Evolutionary conservation across 2,797 vertebrate genomes (phyloP), one percentile per base, ranked within the genome.

Genomic region (Pristis pectinata): DNA sequence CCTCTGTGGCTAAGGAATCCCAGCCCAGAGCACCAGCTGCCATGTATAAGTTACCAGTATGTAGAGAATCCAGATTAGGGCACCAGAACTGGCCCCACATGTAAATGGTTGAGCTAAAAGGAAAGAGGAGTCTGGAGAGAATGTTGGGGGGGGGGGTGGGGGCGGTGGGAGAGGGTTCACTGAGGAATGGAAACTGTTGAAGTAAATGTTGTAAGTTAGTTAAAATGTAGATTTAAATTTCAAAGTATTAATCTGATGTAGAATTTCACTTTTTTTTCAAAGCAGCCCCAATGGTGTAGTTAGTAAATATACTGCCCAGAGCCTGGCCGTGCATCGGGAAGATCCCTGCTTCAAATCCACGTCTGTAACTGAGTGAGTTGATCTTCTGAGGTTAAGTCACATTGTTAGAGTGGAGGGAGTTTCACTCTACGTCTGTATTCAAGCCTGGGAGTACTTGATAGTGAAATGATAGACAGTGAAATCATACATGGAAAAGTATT

Each of bases 291-390:
- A 41, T 91, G 59, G 87, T 91, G n/a, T 91, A 67, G 87, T 91
- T 91, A 91, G 87, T 91, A 91, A 91, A 91, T 91, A 67, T 61
- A 91, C 87, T 67, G 87, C 87, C 87, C 87, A 91, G 87, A 91
- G 34, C 87, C 87, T 91, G 87, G 87, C 87, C 87, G 61, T 64
- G 87, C 87, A 91, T 19, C 59, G 19, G 87, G n/a, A 91, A 91
- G 87, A 91, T 41, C 87, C 87, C 61, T 24, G 87, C 87, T 91
- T 91, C 87, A 91, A 67, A 91, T 67, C 87, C n/a, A 91, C 59
- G n/a, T 91, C 87, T 91, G 87, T 91, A 91, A 67, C 87, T 67
- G 87, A 91, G 87, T 91, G 87, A 91, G 87, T 91, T 67, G 87
- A 91, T 91, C 59, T 91, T 76, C 44, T 94, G 92, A 76, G 92